Conservation (phyloP, 2,888 invertebrate species). For the Dynastes maya region DNA sequence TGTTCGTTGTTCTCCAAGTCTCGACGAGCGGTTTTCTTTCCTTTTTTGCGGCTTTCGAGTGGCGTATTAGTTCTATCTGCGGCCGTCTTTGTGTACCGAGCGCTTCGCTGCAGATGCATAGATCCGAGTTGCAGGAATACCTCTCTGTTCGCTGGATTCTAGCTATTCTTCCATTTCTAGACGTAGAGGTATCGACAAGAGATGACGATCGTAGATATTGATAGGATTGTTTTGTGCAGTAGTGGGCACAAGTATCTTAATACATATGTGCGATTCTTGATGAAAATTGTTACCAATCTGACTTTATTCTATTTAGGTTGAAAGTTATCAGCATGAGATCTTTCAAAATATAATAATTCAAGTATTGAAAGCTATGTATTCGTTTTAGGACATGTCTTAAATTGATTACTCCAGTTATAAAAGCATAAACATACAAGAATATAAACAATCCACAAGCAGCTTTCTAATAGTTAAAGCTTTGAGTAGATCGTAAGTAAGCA, state of each 20-base stretch:
- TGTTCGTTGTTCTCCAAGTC: constrained; percentile 24
- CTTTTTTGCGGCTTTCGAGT: constrained; percentile 11
- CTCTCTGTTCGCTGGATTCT: not conserved
- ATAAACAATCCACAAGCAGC: too few species aligned
- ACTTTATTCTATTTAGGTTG: too few species aligned
- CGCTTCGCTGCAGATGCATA: not conserved
- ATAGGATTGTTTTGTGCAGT: not conserved
- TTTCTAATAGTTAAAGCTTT: too few species aligned
- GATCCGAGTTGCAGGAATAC: not conserved
- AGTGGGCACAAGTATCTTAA: not conserved
- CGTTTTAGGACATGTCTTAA: too few species aligned
- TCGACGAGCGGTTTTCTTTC: not conserved
- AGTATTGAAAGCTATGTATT: too few species aligned
- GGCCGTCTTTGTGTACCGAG: not conserved
- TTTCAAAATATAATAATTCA: too few species aligned
- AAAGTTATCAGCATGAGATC: too few species aligned
- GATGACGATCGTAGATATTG: constrained; percentile 12
- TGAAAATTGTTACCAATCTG: not conserved
- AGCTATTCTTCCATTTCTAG: constrained; percentile 22
- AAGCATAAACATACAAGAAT: too few species aligned
- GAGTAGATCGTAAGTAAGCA: too few species aligned
- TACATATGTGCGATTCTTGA: not conserved
- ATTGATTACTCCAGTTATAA: too few species aligned
- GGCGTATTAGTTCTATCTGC: constrained; percentile 27
- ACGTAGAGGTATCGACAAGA: not conserved